These are phyloP conservation scores for Paradoxurus hermaphroditus DNA, from an alignment of 2,113 vertebrate species.

Conservation along the genomic window DNA sequence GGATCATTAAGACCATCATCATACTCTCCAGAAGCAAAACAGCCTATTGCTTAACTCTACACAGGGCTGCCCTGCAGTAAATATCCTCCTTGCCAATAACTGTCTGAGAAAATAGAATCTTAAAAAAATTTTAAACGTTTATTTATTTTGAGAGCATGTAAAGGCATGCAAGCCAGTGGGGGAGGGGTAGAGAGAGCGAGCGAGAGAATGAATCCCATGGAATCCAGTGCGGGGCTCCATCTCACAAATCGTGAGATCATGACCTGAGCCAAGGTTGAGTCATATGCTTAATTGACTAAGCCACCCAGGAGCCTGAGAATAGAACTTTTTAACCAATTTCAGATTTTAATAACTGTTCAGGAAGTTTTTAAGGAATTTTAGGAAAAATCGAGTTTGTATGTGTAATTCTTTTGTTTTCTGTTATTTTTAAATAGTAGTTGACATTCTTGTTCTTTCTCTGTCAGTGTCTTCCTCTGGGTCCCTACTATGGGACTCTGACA, in stretches of 20 bases:
- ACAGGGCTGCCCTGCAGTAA: neutral
- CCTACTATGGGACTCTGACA: neutral
- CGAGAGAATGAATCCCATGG: no score
- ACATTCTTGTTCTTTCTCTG: neutral
- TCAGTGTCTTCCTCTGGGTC: neutral
- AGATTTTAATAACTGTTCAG: neutral
- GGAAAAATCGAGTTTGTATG: neutral
- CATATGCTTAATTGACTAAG: no score
- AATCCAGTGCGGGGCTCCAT: no score
- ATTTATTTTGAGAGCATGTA: no score
- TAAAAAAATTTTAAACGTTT: neutral
- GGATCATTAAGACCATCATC: neutral
- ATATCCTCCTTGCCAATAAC: neutral
- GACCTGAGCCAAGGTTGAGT: no score
- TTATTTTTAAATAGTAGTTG: neutral
- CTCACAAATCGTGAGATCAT: no score
- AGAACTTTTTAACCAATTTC: neutral
- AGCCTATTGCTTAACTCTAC: neutral
- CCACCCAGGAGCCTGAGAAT: neutral
- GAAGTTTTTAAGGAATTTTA: neutral
- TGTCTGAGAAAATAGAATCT: neutral
- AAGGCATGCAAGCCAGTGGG: no score
- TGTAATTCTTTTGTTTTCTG: neutral
- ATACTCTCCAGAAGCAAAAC: neutral
- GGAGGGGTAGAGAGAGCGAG: no score